Percentiles rank a stretch among this genome's conserved stretches.
Evolutionary conservation across 1,140 invertebrate genomes (phyloP).

Genomic region (Megalopta genalis): DNA sequence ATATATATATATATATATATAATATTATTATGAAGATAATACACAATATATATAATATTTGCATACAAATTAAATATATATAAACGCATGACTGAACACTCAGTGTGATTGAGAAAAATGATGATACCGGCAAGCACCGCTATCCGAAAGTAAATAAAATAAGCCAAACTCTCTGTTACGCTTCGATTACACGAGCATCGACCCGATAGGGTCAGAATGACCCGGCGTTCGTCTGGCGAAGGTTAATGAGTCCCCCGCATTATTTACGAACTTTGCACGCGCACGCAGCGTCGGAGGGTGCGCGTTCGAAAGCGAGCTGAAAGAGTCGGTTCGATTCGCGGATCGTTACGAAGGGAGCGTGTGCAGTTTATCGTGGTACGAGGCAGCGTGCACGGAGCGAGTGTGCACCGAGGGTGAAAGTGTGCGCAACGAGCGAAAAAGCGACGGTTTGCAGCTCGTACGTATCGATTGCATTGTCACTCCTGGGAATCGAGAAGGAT

Average conservation of each 20-base stretch:
- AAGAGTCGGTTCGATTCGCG: background rate
- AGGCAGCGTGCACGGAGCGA: background rate
- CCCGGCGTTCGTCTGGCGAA: no score
- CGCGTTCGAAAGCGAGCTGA: background rate
- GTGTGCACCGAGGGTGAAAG: background rate
- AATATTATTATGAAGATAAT: no score
- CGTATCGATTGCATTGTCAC: conserved; percentile 59
- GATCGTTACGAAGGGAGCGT: background rate
- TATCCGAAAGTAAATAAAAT: no score
- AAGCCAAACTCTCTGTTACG: no score
- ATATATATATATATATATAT: no score
- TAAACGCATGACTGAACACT: no score
- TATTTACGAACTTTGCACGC: background rate
- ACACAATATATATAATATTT: no score
- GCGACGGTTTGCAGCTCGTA: conserved; percentile 24
- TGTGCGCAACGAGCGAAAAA: conserved; percentile 42
- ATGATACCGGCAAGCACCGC: no score
- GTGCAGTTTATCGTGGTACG: conserved; percentile 32
- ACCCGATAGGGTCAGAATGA: no score
- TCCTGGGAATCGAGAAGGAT: conserved; percentile 56
- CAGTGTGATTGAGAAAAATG: no score
- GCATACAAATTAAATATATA: no score
- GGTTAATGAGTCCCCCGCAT: background rate
- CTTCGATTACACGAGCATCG: no score
- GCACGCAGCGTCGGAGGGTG: background rate